Evolutionary conservation across 2,888 invertebrate species (phyloP), one percentile per base, ranked within the genome.

Genomic region (Dolichomitus sp.): DNA sequence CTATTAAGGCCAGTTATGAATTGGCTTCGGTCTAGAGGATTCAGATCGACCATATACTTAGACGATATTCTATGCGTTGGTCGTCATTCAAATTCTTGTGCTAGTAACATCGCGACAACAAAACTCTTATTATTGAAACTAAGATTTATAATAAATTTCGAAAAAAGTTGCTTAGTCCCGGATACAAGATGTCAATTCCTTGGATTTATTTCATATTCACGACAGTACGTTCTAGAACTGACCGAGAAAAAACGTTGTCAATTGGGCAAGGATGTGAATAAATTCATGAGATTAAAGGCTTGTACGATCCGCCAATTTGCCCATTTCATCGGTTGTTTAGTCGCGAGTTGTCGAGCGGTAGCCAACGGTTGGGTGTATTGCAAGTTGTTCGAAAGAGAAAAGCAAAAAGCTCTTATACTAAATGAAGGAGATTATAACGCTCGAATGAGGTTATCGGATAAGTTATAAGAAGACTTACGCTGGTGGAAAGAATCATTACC

Each of bases 141-240:
- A 4, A 57, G 79, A 54, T 79, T 79, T 54, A n/a, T 63, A 17
- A 48, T 73, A 11, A 74, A 80, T 50, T 50, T 37, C 17, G 37
- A 80, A 23, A 80, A 80, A 23, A 73, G 73, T 33, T 17, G 9
- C 14, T n/a, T 80, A 17, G 9, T 68, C 17, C 80, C 80, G 17
- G 19, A 30, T 11, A 66, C 17, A 50, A 54, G 12, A 12, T 80
- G 80, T 30, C 66, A 19, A 17, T 80, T 45, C 23, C 48, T 80
- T 1, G 80, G 80, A 0, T 68, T 80, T 23, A 40, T 65, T 37
- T 30, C 74, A n/a, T 27, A 80, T 40, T 33, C 68, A 37, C 37
- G 94, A 94, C 66, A 94, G 91, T 78, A 72, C 11, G 50, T 14
- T 12, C 17, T 84, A 23, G 66, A 72, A 57, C 17, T 76, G 12